Base-by-base conservation (phyloP, 1,140 invertebrate species). In the Eumeta japonica region DNA sequence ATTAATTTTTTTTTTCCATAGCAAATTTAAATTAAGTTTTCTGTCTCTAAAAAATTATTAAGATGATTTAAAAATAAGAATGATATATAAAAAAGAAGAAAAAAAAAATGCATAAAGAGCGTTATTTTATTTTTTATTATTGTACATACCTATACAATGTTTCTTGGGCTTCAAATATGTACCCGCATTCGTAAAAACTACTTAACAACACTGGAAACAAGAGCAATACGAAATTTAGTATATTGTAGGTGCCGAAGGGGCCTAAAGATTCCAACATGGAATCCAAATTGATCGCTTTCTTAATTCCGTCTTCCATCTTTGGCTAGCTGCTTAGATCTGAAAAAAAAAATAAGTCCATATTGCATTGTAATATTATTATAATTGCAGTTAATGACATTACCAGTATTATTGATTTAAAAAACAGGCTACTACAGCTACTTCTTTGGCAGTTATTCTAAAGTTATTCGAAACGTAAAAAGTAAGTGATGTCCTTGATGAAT, bases 211-310 rank as follows among this genome's bases (percentile, higher is more conserved):
- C 51, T 0, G 68, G 68, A 37, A 62, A 73, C 1, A 73, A 45
- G 1, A 73, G 47, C 2, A 73, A 41, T 3, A 63, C 62, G 50
- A 65, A 73, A 45, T 71, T 68, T 35, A 73, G 40, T 28, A 70
- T 43, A 43, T 73, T 73, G 48, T 70, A 73, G 16, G 61, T 50
- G 15, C 65, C 64, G 36, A 70, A 68, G n/a, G 68, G 64, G 3
- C 68, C 62, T 16, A 71, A 44, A 32, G 56, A 62, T 34, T 71
- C 65, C 16, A 73, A 42, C 10, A 73, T 45, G 10, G 64, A 65
- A 44, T 73, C 68, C 33, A 73, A 50, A 47, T 73, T 73, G 42
- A 68, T 65, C 48, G 66, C 62, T 55, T 68, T 70, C 52, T 60
- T 65, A 5, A n/a, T 24, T 24, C 20, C 20, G 5, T 24, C 20